Evolutionary conservation across 2,113 vertebrate species (phyloP).

Genomic region (Astur gentilis): DNA sequence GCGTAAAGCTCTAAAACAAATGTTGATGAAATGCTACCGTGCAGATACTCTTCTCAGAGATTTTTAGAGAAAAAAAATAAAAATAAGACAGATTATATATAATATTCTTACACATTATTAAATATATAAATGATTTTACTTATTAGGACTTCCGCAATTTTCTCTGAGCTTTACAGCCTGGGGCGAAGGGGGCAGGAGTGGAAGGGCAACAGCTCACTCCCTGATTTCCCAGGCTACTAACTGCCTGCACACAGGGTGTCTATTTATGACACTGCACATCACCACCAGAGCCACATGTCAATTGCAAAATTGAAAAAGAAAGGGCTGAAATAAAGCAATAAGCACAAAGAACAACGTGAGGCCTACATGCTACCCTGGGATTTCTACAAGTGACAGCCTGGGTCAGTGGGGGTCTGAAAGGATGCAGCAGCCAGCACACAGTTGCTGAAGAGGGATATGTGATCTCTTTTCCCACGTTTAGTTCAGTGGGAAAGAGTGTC

Average conservation of each 20-base stretch:
- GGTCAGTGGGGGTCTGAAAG: neutral
- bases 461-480: neutral
- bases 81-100: neutral
- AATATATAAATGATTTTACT: neutral
- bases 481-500: neutral
- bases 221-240: neutral
- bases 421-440: neutral
- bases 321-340: constrained; percentile 17
- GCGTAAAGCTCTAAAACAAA: neutral
- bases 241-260: neutral
- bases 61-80: neutral
- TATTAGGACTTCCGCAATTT: neutral
- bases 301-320: constrained; percentile 15
- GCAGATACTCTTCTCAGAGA: neutral
- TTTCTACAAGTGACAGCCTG: neutral
- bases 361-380: neutral
- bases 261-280: constrained; percentile 5
- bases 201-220: neutral
- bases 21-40: neutral
- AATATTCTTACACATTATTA: neutral
- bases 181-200: neutral
- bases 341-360: neutral
- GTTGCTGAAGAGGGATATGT: neutral
- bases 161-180: neutral
- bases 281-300: neutral